Conservation (phyloP, 2,888 invertebrate genomes). For the Himalopsyche kuldschensis region DNA sequence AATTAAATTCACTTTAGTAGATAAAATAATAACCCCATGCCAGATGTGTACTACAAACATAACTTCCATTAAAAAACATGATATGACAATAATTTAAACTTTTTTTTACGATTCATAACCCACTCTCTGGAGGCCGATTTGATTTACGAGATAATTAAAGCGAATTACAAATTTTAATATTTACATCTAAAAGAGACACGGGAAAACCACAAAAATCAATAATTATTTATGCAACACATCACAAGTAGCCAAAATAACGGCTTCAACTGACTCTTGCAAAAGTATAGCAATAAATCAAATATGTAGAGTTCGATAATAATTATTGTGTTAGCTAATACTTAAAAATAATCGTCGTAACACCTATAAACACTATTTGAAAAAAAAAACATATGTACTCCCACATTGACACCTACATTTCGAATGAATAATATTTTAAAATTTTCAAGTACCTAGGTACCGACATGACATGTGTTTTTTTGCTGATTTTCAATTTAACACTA, state of each 20-base stretch:
- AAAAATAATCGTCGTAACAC: background rate
- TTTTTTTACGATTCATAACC: background rate
- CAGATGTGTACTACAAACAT: no score
- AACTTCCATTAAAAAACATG: background rate
- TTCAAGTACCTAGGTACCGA: no score
- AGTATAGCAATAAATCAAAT: background rate
- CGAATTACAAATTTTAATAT: background rate
- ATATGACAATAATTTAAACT: background rate
- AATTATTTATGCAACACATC: background rate
- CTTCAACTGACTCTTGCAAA: background rate
- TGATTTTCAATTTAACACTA: no score
- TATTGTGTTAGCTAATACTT: background rate
- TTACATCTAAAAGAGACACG: background rate
- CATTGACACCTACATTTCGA: background rate
- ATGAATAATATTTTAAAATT: background rate
- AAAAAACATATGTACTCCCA: background rate
- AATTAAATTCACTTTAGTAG: no score
- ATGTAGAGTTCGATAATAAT: background rate
- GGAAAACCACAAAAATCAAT: background rate
- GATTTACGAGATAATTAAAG: background rate
- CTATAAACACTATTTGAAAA: background rate
- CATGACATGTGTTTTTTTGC: no score
- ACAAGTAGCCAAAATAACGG: background rate
- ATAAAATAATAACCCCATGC: no score
- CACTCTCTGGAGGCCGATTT: background rate